Evolutionary conservation across 1,140 invertebrate genomes (phyloP).

Genomic region (Atta cephalotes): DNA sequence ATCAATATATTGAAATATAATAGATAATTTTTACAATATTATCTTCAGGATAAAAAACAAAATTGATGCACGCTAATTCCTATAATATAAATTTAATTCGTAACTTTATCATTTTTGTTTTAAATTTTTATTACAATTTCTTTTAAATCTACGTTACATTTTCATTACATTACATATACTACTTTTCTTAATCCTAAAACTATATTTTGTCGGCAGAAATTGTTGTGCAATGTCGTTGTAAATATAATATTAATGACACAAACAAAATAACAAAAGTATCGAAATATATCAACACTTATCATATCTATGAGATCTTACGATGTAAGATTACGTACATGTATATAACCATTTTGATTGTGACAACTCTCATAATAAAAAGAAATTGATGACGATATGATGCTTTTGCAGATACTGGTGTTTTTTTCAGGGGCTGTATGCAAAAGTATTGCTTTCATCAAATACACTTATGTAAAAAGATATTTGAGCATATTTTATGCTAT

Average conservation of each 20-base stretch:
- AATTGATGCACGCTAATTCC: neutral
- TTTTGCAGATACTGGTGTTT: neutral
- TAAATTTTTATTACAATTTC: neutral
- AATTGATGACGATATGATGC: neutral
- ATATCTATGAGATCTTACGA: neutral
- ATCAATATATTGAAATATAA: neutral
- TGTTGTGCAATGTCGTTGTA: neutral
- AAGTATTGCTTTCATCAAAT: conserved; percentile 1
- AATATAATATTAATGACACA: neutral
- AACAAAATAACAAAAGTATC: neutral
- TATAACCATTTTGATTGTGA: neutral
- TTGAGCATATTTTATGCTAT: conserved; percentile 1
- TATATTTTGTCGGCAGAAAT: neutral
- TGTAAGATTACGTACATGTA: neutral
- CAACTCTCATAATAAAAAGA: neutral
- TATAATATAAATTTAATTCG: neutral
- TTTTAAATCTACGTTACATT: neutral
- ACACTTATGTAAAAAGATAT: conserved; percentile 12
- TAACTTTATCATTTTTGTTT: conserved; percentile 14
- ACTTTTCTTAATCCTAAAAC: neutral
- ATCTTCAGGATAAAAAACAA: conserved; percentile 4
- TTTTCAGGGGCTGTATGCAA: neutral
- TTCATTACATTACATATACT: neutral
- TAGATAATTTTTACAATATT: neutral
- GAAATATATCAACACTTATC: neutral